Conservation (phyloP, 2,113 vertebrate genomes). For the Chrysochloris asiatica region DNA sequence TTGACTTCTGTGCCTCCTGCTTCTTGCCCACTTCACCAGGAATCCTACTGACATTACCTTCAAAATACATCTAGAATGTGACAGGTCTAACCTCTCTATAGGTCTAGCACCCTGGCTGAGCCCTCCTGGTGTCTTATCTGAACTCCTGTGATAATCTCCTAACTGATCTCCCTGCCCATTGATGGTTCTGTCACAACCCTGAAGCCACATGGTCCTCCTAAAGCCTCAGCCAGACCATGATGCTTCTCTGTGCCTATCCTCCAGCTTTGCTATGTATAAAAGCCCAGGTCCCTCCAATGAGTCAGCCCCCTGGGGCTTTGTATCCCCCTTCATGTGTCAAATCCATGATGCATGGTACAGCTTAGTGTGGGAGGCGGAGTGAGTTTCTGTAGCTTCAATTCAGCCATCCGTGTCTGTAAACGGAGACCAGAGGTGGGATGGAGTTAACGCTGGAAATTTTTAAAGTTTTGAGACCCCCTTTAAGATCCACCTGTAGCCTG, state of each 20-base stretch:
- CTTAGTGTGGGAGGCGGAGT: background rate
- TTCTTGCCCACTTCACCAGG: background rate
- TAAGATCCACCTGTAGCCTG: background rate
- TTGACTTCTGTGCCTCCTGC: background rate
- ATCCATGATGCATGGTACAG: background rate
- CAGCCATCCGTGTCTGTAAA: background rate
- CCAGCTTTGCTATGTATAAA: background rate
- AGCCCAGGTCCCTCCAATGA: background rate
- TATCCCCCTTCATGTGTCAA: fast-evolving
- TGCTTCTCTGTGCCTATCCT: background rate
- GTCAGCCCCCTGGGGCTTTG: background rate
- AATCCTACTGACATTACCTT: background rate
- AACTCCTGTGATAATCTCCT: background rate
- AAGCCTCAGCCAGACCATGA: background rate
- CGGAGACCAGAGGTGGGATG: background rate
- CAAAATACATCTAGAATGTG: background rate
- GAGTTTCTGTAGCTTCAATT: background rate
- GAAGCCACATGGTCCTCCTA: background rate
- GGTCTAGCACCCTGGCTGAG: background rate
- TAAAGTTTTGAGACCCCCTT: background rate
- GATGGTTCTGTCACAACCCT: background rate
- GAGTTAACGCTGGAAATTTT: background rate
- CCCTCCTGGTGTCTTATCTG: background rate
- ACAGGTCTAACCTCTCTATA: background rate
- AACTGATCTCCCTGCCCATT: background rate